A percentile compares a stretch with the other conserved stretches of the same genome.
Conservation (phyloP, 2,113 vertebrate genomes). For the Alexandromys fortis region DNA sequence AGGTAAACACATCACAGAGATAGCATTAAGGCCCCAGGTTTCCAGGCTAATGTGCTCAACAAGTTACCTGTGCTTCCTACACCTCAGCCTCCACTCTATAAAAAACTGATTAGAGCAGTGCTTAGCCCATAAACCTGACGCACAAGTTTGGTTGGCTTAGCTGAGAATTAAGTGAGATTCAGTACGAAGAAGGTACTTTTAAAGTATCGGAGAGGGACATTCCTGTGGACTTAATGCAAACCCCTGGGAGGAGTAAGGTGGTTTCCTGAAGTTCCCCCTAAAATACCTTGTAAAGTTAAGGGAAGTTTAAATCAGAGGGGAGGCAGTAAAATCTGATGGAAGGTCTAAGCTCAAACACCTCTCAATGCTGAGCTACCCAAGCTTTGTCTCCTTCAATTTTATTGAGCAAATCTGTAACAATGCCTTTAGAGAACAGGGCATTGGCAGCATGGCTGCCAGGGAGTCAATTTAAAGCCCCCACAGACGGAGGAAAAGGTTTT, state of each 20-base stretch:
- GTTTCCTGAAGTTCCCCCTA: background rate
- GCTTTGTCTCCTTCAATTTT: constrained; percentile 42
- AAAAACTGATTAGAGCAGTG: background rate
- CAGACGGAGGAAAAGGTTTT: background rate
- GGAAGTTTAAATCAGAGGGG: constrained; percentile 6
- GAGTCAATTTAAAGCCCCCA: background rate
- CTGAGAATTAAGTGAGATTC: background rate
- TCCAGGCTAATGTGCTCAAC: background rate
- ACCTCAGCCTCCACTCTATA: constrained; percentile 29
- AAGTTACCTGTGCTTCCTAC: background rate
- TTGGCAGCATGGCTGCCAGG: background rate
- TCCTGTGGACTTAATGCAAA: background rate
- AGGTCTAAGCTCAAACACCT: constrained; percentile 6
- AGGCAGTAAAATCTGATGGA: constrained; percentile 7
- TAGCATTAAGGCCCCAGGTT: background rate
- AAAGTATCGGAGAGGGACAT: background rate
- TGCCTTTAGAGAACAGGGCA: background rate
- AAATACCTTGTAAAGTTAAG: constrained; percentile 21
- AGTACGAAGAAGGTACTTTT: background rate
- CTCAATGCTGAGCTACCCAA: background rate
- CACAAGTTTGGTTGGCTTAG: background rate
- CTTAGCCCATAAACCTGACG: background rate
- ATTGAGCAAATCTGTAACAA: background rate
- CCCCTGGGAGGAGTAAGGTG: background rate
- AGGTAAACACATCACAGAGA: background rate